These are phyloP conservation scores for Cordylochernes scorpioides DNA, from an alignment of 2,888 invertebrate species.

Conservation along the genomic window DNA sequence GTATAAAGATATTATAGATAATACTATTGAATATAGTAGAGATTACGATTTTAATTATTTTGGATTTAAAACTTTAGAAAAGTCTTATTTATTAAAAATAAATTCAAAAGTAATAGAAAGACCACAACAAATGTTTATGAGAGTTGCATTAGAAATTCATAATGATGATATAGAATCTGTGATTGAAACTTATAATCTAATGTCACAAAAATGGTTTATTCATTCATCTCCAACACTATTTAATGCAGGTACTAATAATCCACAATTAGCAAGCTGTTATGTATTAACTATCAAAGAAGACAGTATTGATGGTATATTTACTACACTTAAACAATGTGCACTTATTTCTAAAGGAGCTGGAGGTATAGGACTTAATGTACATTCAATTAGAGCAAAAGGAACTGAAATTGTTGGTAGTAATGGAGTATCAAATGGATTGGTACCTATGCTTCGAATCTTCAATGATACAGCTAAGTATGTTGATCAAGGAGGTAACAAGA, in stretches of 20 bases:
- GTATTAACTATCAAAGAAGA: constrained; percentile 77
- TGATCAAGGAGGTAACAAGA: constrained; percentile 89
- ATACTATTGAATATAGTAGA: no score
- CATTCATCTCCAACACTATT: constrained; percentile 94
- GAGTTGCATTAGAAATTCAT: constrained; percentile 87
- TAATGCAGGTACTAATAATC: constrained; percentile 65
- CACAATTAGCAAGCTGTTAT: constrained; percentile 87
- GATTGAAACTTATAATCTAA: constrained; percentile 77
- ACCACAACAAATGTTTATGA: constrained; percentile 96
- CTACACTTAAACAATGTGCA: constrained; percentile 71
- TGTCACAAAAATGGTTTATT: constrained; percentile 84
- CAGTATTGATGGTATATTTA: constrained; percentile 80
- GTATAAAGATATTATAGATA: no score
- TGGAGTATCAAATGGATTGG: constrained; percentile 74
- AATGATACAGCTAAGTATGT: constrained; percentile 89
- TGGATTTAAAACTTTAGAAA: no score
- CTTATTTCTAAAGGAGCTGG: constrained; percentile 88
- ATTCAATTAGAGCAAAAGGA: constrained; percentile 74
- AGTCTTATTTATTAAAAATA: no score
- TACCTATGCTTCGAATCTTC: constrained; percentile 81
- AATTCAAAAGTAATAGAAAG: no score
- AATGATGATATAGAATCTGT: constrained; percentile 69
- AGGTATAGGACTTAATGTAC: constrained; percentile 84
- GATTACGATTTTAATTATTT: no score
- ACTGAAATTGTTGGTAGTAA: constrained; percentile 77